Conservation (phyloP, 2,113 vertebrate species). For the Trematomus loennbergii region DNA sequence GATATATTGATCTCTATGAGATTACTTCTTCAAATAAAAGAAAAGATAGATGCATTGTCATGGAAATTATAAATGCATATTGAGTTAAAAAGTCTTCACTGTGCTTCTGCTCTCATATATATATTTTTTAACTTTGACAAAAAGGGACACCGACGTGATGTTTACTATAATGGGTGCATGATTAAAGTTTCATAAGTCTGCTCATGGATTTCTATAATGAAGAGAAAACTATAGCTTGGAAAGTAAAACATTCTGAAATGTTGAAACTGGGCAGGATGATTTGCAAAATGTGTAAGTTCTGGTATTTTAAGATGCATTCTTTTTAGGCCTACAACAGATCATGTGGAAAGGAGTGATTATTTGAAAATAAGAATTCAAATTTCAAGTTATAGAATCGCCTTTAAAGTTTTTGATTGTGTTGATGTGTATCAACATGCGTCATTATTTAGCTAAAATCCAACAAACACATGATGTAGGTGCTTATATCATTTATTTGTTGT, state of each 20-base stretch:
- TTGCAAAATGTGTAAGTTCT: neutral
- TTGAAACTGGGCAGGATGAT: neutral
- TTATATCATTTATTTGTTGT: neutral
- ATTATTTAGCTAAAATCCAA: neutral
- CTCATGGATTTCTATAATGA: neutral
- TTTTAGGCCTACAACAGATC: neutral
- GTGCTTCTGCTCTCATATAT: neutral
- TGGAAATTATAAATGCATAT: neutral
- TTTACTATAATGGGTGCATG: neutral
- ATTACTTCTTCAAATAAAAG: neutral
- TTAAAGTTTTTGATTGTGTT: neutral
- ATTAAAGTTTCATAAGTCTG: neutral
- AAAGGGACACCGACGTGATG: neutral
- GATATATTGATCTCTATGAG: neutral
- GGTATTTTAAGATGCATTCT: neutral
- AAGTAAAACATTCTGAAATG: neutral
- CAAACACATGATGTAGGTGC: neutral
- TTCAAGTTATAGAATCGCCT: neutral
- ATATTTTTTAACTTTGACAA: neutral
- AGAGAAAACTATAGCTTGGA: neutral
- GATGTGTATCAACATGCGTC: neutral
- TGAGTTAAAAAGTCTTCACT: neutral
- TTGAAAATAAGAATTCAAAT: neutral
- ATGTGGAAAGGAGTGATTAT: neutral
- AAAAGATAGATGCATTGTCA: neutral